Evolutionary conservation across 2,888 invertebrate genomes (phyloP).

Genomic region (Cacoxenus indagator): DNA sequence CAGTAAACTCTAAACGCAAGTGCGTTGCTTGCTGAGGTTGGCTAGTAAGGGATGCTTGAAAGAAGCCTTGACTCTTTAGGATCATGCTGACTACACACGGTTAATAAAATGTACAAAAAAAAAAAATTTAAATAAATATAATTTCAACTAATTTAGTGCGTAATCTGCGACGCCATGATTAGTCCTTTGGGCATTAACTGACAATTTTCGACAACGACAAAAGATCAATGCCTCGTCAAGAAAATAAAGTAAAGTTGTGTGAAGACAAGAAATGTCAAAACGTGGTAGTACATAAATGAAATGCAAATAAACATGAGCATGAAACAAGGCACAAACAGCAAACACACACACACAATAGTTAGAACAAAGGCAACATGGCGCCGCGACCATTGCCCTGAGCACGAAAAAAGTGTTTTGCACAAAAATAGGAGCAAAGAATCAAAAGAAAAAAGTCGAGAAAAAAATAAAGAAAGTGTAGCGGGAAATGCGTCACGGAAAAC

Average conservation of each 20-base stretch:
- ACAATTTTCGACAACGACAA: neutral
- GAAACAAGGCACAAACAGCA: neutral
- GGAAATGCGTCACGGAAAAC: neutral
- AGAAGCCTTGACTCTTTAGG: neutral
- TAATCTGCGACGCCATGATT: neutral
- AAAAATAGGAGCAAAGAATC: too few species aligned
- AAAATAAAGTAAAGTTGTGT: neutral
- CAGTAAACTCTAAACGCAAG: neutral
- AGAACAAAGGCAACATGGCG: conserved; percentile 21
- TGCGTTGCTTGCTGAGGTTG: too few species aligned
- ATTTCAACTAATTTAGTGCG: conserved; percentile 10
- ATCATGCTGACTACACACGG: neutral
- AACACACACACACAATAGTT: neutral
- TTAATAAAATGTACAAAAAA: neutral
- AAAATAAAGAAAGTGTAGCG: neutral
- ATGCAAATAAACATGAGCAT: neutral
- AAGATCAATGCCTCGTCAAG: neutral
- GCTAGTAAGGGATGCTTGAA: neutral
- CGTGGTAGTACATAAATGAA: neutral
- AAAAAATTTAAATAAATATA: neutral
- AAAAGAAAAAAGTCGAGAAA: too few species aligned
- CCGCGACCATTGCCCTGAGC: neutral
- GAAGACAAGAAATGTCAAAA: neutral
- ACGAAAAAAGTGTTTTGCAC: neutral
- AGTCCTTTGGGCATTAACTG: neutral